phyloP scores from a whole-genome alignment of 1,140 invertebrate species.

The Hermatobates lingyangjiaoensis region DNA sequence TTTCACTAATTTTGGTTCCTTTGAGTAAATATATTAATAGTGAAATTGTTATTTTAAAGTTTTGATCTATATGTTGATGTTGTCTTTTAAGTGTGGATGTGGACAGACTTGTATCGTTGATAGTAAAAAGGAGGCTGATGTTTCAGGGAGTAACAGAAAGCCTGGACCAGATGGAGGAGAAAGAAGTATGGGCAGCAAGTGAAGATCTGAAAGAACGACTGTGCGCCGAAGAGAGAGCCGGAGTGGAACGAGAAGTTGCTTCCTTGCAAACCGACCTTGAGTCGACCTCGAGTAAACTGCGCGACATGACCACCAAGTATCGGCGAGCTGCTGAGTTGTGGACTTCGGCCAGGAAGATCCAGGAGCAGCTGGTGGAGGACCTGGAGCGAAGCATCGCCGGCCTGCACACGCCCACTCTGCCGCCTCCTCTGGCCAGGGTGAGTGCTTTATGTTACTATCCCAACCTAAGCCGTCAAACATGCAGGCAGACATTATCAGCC shows the following conservation, averaged over 20 bases:
- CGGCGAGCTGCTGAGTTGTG: slow-evolving; percentile 56
- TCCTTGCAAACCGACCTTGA: slow-evolving; percentile 55
- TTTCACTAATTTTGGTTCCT: no score
- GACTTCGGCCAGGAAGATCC: slow-evolving; percentile 52
- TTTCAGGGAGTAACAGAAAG: slow-evolving; percentile 30
- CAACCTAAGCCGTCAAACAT: no score
- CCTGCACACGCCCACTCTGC: slow-evolving; percentile 24
- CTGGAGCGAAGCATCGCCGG: slow-evolving; percentile 30
- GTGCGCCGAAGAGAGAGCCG: slow-evolving; percentile 33
- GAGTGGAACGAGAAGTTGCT: slow-evolving; percentile 47
- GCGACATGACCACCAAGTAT: slow-evolving; percentile 47
- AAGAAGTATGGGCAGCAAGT: slow-evolving; percentile 33
- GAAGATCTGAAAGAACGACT: slow-evolving; percentile 17
- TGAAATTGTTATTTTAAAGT: no score
- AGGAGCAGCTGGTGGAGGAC: slow-evolving; percentile 47
- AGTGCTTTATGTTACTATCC: no score
- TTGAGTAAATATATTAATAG: no score
- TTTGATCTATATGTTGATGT: no score
- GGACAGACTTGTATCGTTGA: no score
- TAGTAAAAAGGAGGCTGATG: no score
- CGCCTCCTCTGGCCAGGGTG: slow-evolving; percentile 28
- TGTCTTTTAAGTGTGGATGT: no score
- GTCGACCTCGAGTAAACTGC: slow-evolving; percentile 48
- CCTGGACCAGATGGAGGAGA: slow-evolving; percentile 41
- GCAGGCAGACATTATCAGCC: no score